Base-by-base conservation (phyloP, 2,113 vertebrate genomes). In the Argyrosomus japonicus region DNA sequence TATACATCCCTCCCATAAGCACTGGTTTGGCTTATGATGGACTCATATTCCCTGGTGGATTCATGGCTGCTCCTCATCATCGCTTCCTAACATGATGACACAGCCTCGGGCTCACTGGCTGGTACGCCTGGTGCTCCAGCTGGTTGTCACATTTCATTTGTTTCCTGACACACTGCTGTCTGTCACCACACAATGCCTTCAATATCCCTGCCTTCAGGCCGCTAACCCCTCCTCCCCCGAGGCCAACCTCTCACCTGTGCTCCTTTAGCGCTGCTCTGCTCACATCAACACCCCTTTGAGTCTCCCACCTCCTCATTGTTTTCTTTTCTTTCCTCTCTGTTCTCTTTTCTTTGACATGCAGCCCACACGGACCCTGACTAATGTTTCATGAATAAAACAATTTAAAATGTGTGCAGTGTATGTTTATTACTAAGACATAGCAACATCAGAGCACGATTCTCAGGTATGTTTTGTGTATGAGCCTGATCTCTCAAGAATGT, bases 91-190 rank as follows among this genome's bases (percentile, higher is more conserved):
- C 47, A 12, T 47, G 64, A 68, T 58, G 43, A 57, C 65, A 78
- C 54, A 17, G 65, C 76, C 76, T 78, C 65, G 1, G 27, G 74
- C 67, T 51, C 17, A 15, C 32, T 62, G 13, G 57, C 58, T 54
- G 67, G 19, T 75, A 7, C 6, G 58, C 13, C 57, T 32, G 18
- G 18, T 62, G 61, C 61, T 43, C 56, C 67, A 79, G 77, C 45
- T 79, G 67, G 45, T 18, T 53, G 29, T 53, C 61, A 65, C 48
- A 25, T 3, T 27, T 54, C 10, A 54, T 76, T 65, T 76, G 48
- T 64, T 64, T 53, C 6, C 60, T 75, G 48, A 75, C 29, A 76
- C 65, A 75, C 78, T 73, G 54, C 47, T 69, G 77, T 71, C 76
- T 21, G n/a, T 70, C 76, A 62, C 65, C 12, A 27, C 57, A 69